A percentile compares a stretch with the other conserved stretches of the same genome.
Conservation (phyloP, 2,797 vertebrate genomes). For the Myotis vivesi region DNA sequence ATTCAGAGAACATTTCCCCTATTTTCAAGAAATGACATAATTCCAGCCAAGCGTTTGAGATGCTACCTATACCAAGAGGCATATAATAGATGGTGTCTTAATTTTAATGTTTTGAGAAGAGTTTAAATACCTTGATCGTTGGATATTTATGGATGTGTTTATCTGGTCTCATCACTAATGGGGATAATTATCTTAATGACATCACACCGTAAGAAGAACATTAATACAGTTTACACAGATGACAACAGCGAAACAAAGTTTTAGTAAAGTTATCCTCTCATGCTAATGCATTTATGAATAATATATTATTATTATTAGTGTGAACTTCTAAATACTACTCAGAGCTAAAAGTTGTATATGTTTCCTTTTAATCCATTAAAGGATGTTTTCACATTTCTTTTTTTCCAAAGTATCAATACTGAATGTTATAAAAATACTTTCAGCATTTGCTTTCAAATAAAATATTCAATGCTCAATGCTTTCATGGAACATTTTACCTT, state of each 20-base stretch:
- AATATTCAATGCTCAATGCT: conserved; percentile 71
- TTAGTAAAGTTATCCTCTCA: neutral
- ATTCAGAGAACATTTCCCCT: neutral
- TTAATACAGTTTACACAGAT: neutral
- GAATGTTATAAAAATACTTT: conserved; percentile 73
- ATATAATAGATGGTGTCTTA: neutral
- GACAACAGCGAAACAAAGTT: conserved; percentile 1
- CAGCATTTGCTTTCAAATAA: conserved; percentile 76
- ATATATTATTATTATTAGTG: conserved; percentile 36
- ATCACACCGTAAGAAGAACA: neutral
- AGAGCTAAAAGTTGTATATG: conserved; percentile 31
- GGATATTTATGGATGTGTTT: neutral
- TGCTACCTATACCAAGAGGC: neutral
- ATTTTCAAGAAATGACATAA: neutral
- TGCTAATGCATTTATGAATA: conserved; percentile 58
- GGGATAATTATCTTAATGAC: neutral
- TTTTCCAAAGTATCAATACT: conserved; percentile 66
- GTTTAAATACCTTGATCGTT: neutral
- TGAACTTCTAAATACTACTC: conserved; percentile 57
- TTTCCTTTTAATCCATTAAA: conserved; percentile 65
- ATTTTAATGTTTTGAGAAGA: neutral
- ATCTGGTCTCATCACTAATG: neutral
- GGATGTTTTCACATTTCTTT: conserved; percentile 54
- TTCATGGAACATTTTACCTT: conserved; percentile 69
- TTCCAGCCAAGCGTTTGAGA: neutral